phyloP scores from a whole-genome alignment of 2,888 invertebrate species.

The Morpho achilles region DNA sequence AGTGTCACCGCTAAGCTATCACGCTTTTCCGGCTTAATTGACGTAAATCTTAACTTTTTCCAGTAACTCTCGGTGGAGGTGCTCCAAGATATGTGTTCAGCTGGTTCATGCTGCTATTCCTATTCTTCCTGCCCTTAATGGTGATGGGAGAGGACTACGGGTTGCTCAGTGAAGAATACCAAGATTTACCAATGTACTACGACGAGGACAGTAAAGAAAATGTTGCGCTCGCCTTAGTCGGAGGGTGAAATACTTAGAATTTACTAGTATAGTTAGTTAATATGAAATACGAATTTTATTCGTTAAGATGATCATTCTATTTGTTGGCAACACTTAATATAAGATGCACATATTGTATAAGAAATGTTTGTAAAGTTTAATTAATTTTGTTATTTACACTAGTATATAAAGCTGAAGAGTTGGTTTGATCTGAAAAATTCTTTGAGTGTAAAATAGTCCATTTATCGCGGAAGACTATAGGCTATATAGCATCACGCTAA shows the following conservation, averaged over 20 bases:
- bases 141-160: conserved; percentile 45
- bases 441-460: too few species aligned
- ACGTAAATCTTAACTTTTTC: conserved; percentile 30
- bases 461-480: too few species aligned
- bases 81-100: conserved; percentile 43
- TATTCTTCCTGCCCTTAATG: conserved; percentile 53
- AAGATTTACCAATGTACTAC: conserved; percentile 33
- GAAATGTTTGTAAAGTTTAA: too few species aligned
- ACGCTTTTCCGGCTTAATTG: too few species aligned
- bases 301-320: conserved; percentile 7
- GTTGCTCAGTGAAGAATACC: conserved; percentile 33
- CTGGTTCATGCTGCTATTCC: conserved; percentile 55
- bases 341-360: conserved; percentile 1
- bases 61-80: conserved; percentile 62
- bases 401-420: too few species aligned
- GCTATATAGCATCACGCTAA: too few species aligned
- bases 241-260: conserved; percentile 35
- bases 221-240: conserved; percentile 40
- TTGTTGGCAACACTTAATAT: conserved; percentile 2
- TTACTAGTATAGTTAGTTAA: conserved; percentile 2
- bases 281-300: conserved; percentile 16
- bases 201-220: conserved; percentile 33
- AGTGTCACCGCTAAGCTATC: too few species aligned
- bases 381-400: too few species aligned
- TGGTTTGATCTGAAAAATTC: too few species aligned